Base-by-base conservation (phyloP, 2,113 vertebrate genomes). In the Tylochromis polylepis region DNA sequence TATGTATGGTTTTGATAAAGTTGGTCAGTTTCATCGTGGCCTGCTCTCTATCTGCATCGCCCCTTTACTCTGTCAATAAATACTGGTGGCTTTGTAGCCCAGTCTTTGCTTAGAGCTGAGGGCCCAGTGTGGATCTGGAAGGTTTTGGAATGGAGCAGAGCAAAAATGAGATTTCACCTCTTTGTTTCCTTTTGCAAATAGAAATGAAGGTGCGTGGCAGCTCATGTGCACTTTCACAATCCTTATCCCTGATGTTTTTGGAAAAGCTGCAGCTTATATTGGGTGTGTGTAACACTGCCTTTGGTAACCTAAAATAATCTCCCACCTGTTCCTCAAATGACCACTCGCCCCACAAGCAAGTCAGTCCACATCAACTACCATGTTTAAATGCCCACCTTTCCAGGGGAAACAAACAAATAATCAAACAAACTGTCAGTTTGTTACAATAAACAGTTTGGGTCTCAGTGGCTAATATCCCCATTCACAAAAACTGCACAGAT, bases 1-100 rank as follows among this genome's bases (percentile, higher is more conserved):
- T 79, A 80, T 38, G 83, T 60, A 81, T 84, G 87, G 84, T 81
- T 95, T 87, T 62, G 78, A 89, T 91, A 24, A 85, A 87, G 70
- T 77, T 82, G 81, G 87, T 91, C 55, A 4, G 65, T 83, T 70
- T 86, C 18, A 41, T 27, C 80, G 78, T 62, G 81, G 90, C 62
- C 89, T 86, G 86, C 84, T 91, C 72, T 93, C 82, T 53, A 38
- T 89, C 70, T 84, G 55, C 8, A 15, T 87, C 80, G 83, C 34
- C 62, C 41, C 31, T 77, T 84, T 36, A 53, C 51, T 79, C 41
- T 29, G 58, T 72, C 55, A 70, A 43, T 79, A 79, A 87, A 84
- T 70, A 8, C 70, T 58, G 57, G 53, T 58, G 70, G 78, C 67
- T 84, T 49, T 81, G 31, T 57, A 70, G 77, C 14, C 58, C 41